Base-by-base conservation (phyloP, 2,113 vertebrate species). In the Dasyprocta punctata region DNA sequence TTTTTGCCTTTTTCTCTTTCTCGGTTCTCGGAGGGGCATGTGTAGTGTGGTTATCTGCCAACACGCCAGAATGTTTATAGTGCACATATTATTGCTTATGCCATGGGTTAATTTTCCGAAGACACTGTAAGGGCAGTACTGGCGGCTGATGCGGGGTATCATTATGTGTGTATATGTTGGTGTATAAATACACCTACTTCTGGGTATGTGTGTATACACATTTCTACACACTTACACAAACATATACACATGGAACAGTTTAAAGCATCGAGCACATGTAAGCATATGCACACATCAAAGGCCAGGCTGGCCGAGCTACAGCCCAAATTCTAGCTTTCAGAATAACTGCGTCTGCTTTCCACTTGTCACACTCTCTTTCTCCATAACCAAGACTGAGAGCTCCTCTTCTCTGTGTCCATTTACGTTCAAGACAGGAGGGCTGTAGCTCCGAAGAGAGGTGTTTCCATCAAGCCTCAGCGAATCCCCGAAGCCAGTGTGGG, bases 241-340 rank as follows among this genome's bases (percentile, higher is more conserved):
- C 91, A 89, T 80, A 52, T 95, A 95, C 88, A 97, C 92, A 97
- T 97, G 95, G 92, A 97, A 97, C 89, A 96, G 90, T 90, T 97
- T 96, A 95, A 96, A 96, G 90, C 95, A 95, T 85, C 58, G 54
- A 90, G 52, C 94, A 67, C 95, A 90, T 96, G 90, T 95, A 83
- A 92, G 91, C 87, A 61, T 41, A 92, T 33, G 71, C 63, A 75
- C 84, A 97, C 95, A 96, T 97, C 97, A 98, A 96, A 97, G 92
- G 33, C 49, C 12, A 92, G 93, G 65, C 87, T 90, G 71, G 47
- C 54, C 65, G 85, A 83, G 71, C 81, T 75, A 56, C 2, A 36
- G 84, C 60, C 49, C 41, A 30, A 89, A 71, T 82, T 84, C 84
- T 80, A 92, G 73, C 85, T 86, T 85, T 97, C 22, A n/a, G 75